These are phyloP conservation scores for Enteromius argenteus DNA, from an alignment of 2,797 vertebrate genomes.

Conservation along the genomic window DNA sequence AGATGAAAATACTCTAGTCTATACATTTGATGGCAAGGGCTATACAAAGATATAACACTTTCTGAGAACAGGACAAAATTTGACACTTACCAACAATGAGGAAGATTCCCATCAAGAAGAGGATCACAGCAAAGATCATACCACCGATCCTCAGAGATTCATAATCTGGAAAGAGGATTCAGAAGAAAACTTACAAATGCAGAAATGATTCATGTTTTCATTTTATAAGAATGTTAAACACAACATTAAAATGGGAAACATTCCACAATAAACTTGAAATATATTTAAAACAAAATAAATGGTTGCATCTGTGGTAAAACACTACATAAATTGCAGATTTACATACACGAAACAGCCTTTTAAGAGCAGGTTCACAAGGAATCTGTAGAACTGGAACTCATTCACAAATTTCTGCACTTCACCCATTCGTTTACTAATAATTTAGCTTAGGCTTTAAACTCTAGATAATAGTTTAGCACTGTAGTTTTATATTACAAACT, in stretches of 20 bases:
- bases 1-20: background rate
- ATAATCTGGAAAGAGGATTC: conserved; percentile 80
- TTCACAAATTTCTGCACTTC: background rate
- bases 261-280: background rate
- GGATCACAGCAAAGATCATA: conserved; percentile 84
- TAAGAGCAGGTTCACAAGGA: background rate
- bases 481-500: too few relatives aligned
- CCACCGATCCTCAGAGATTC: conserved; percentile 87
- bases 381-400: background rate
- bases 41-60: background rate
- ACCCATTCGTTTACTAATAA: background rate
- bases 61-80: background rate
- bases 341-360: conserved; percentile 8
- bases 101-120: conserved; percentile 87
- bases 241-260: background rate
- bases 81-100: conserved; percentile 86
- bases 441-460: background rate
- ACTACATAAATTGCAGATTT: background rate
- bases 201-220: background rate
- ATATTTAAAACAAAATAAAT: background rate
- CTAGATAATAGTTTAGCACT: background rate
- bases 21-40: background rate
- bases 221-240: background rate
- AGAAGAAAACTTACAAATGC: conserved; percentile 18
- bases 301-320: background rate